These are phyloP conservation scores for Dryobates pubescens DNA, from an alignment of 2,797 vertebrate genomes.

Conservation along the genomic window DNA sequence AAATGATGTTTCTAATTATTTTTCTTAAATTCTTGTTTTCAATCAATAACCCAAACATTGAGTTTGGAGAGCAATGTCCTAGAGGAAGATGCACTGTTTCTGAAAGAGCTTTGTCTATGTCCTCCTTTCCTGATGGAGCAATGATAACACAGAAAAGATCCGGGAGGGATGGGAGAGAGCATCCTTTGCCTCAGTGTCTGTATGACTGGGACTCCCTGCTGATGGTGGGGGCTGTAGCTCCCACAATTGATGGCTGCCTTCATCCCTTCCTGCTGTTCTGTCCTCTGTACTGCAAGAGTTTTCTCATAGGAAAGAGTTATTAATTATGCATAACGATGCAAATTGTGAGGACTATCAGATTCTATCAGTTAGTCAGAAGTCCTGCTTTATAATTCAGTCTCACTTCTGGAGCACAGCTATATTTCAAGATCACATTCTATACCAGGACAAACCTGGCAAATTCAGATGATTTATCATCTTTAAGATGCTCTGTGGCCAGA, in stretches of 20 bases:
- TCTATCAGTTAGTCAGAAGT: background rate
- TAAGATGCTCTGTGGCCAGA: background rate
- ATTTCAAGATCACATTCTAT: background rate
- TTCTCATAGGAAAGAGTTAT: background rate
- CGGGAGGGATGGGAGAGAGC: background rate
- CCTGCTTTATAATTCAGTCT: background rate
- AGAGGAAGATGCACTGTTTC: background rate
- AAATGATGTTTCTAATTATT: background rate
- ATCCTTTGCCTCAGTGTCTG: background rate
- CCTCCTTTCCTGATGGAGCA: accelerated
- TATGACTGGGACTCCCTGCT: background rate
- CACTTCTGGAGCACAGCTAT: accelerated
- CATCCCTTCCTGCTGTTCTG: conserved; percentile 10
- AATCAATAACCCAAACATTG: background rate
- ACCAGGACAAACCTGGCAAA: background rate
- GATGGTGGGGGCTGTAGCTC: background rate
- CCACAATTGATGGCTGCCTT: background rate
- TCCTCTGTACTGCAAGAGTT: background rate
- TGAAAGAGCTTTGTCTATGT: background rate
- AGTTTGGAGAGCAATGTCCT: background rate
- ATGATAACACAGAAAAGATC: background rate
- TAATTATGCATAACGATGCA: background rate
- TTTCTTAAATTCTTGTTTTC: background rate
- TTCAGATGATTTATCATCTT: background rate
- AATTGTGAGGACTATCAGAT: background rate